These are phyloP conservation scores for Mycalesis mineus DNA, from an alignment of 2,888 invertebrate species.

Conservation along the genomic window DNA sequence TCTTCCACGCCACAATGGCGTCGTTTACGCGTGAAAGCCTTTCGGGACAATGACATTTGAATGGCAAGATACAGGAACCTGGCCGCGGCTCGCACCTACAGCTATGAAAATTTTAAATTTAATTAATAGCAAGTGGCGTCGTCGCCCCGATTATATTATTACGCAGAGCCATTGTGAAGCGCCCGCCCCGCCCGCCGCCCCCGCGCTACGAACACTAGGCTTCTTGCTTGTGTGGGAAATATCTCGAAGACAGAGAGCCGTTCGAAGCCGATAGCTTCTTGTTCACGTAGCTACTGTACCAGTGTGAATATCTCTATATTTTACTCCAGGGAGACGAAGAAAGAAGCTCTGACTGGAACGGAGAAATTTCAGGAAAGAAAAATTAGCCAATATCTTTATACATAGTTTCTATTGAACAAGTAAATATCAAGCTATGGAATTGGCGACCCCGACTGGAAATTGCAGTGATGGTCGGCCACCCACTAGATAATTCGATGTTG, in stretches of 20 bases:
- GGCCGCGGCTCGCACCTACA: constrained; percentile 33
- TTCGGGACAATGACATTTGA: constrained; percentile 31
- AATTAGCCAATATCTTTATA: too few species aligned
- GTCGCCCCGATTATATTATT: constrained; percentile 71
- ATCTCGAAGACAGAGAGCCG: background rate
- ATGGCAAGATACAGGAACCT: constrained; percentile 25
- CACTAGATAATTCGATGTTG: too few species aligned
- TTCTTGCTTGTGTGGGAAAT: background rate
- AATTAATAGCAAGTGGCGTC: constrained; percentile 73
- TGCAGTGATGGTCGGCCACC: too few species aligned
- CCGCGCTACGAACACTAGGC: constrained; percentile 1
- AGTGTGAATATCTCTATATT: too few species aligned
- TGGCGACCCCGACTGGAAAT: too few species aligned
- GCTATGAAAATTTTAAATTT: constrained; percentile 74
- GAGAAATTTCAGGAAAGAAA: too few species aligned
- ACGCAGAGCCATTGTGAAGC: constrained; percentile 56
- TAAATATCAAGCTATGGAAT: too few species aligned
- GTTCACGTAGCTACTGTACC: too few species aligned
- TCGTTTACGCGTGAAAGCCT: constrained; percentile 19
- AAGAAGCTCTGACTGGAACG: too few species aligned
- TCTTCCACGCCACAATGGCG: constrained; percentile 10
- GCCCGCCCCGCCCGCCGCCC: constrained; percentile 35
- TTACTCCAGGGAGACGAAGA: too few species aligned
- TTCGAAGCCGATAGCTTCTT: too few species aligned
- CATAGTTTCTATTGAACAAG: too few species aligned